Evolutionary conservation across 2,888 invertebrate species (phyloP), one percentile per base, ranked within the genome.

Genomic region (Embidobia sp.): DNA sequence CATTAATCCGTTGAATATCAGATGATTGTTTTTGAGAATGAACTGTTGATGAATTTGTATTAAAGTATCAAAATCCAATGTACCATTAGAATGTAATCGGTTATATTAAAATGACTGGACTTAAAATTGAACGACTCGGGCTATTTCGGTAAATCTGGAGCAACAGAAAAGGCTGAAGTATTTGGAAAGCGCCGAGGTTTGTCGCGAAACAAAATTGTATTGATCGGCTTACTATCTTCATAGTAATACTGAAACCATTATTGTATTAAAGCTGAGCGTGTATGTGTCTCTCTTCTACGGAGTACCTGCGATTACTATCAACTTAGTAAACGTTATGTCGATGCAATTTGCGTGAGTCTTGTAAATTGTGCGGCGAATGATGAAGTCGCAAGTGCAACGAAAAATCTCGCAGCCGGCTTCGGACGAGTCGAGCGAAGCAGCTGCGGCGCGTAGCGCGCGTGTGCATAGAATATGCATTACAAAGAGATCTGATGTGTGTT

Each of bases 401-500:
- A 46, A 26, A 7, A 16, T 22, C 7, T 29, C 8, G 27, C 19
- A 18, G 18, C 37, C 37, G 49, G 55, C 67, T 46, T 26, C 37
- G 37, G 22, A 19, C 33, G 44, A 53, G 51, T 44, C 42, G 48
- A 67, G 46, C 16, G 11, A 22, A 48, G 63, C 55, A 69, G 63
- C 57, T 70, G 63, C 63, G 42, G 22, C 42, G 35, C 61, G 48
- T 55, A 33, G 22, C 42, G 35, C 61, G 48, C 70, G 70, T 33
- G 66, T 67, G 61, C 72, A 66, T 53, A 61, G 42, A 51, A 46
- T 67, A 67, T 77, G 55, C 76, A 77, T 72, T 67, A 69, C 59
- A 72, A 72, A 66, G 64, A 64, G 77, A 66, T 66, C 67, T 77
- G 73, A 77, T 66, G 63, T 74, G 70, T 59, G n/a, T 79, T 33